Base-by-base conservation (phyloP, 2,888 invertebrate genomes). In the Caenorhabditis sp. region DNA sequence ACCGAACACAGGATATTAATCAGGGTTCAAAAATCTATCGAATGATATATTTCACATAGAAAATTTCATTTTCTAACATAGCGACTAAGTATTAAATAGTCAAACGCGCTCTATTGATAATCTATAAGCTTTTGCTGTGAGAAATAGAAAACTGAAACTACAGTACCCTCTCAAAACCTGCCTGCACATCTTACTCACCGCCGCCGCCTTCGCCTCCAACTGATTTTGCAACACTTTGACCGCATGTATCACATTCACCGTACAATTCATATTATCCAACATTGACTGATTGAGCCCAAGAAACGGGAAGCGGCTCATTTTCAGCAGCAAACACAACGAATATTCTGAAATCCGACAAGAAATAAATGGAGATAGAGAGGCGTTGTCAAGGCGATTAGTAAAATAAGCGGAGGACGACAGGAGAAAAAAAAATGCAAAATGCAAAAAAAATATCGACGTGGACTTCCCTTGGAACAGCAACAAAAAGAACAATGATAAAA, bases 211-310 rank as follows among this genome's bases (percentile, higher is more conserved):
- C 2, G 36, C 57, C 2, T 58, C 57, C 57, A 58, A 20, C 21
- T 58, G 57, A 58, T 58, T 58, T 21, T 58, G 25, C 1, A 58
- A 1, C 31, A 36, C 10, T n/a, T 20, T 17, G 4, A 36, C 20
- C 14, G 57, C 36, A 7, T 58, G 57, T 27, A 58, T 26, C 57
- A 58, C 5, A 20, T 21, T 31, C 57, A 58, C 4, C 27, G 57
- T 58, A 27, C 57, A 58, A 58, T 58, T 58, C 56, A 56, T 26
- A 12, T 7, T 17, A 7, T 56, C 56, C 5, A 56, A 26, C 25
- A 26, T 25, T 26, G 53, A 53, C 23, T 20, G 50, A 50, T 23
- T 10, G 53, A 53, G 50, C 4, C n/a, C 21, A 4, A 26, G 4
- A 26, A 26, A 56, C 26, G 26, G 25, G 26, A n/a, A 25, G 7